Conservation (phyloP, 2,113 vertebrate species). For the Alethe diademata region DNA sequence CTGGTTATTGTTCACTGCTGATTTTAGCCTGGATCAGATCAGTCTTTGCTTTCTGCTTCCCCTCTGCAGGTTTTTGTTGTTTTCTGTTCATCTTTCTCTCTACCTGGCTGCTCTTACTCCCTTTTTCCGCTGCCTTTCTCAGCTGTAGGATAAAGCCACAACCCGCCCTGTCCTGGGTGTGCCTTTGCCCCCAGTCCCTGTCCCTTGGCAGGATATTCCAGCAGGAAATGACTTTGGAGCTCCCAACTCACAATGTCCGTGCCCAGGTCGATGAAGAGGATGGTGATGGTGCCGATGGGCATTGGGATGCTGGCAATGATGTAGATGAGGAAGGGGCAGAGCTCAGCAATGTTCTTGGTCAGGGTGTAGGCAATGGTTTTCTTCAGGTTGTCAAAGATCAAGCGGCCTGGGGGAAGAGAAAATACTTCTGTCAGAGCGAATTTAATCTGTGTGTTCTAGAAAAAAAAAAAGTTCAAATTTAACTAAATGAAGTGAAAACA, state of each 20-base stretch:
- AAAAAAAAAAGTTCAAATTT: not conserved
- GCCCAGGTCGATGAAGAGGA: constrained; percentile 82
- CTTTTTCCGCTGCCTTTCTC: not conserved
- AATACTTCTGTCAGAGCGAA: not conserved
- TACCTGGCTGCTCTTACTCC: not conserved
- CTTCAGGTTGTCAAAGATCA: constrained; percentile 85
- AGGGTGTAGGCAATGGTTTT: constrained; percentile 83
- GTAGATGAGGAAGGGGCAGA: constrained; percentile 82
- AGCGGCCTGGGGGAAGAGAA: constrained; percentile 66
- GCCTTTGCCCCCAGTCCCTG: not conserved
- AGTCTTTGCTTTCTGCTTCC: not conserved
- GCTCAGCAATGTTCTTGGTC: constrained; percentile 83
- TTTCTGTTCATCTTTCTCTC: not conserved
- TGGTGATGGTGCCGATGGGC: constrained; percentile 83
- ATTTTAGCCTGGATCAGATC: not conserved
- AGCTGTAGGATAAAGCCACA: not conserved
- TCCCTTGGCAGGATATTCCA: too few species aligned
- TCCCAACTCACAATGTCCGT: constrained; percentile 78
- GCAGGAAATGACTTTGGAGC: not conserved
- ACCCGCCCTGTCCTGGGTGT: not conserved
- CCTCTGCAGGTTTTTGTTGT: not conserved
- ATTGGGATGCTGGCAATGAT: constrained; percentile 76
- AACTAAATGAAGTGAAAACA: not conserved
- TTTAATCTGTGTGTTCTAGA: not conserved
- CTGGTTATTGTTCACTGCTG: not conserved